These are phyloP conservation scores for Microplitis deprimator DNA, from an alignment of 2,888 invertebrate genomes.

Conservation along the genomic window DNA sequence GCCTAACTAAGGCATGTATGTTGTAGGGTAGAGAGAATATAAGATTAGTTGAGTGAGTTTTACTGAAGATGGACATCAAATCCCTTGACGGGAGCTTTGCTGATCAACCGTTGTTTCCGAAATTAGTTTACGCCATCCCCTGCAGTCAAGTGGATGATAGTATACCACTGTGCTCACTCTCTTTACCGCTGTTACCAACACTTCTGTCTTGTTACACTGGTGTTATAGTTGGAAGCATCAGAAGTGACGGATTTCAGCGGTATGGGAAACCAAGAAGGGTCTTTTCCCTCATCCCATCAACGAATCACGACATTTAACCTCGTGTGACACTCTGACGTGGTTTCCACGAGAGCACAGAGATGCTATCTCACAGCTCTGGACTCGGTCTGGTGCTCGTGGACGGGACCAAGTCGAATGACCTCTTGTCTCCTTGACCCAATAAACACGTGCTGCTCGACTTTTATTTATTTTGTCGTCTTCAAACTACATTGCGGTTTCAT, in stretches of 20 bases:
- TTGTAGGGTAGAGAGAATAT: not conserved
- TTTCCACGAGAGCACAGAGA: not conserved
- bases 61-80: not conserved
- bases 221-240: constrained; percentile 2
- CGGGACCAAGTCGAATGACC: not conserved
- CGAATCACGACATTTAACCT: constrained; percentile 26
- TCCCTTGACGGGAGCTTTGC: not conserved
- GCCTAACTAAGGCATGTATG: not conserved
- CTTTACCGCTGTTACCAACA: not conserved
- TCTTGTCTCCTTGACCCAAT: constrained; percentile 1
- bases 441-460: not conserved
- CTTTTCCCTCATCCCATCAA: constrained; percentile 12
- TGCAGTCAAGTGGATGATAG: not conserved
- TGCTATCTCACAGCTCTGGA: too few relatives aligned
- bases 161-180: not conserved
- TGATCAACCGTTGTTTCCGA: constrained; percentile 15
- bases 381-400: too few relatives aligned
- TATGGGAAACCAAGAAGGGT: constrained; percentile 23
- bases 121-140: constrained; percentile 26
- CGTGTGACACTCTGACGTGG: constrained; percentile 15
- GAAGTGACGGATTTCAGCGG: constrained; percentile 26
- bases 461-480: not conserved
- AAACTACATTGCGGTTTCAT: too few relatives aligned
- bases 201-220: too few relatives aligned
- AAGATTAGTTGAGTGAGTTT: not conserved